Evolutionary conservation across 2,888 invertebrate genomes (phyloP).

Genomic region (Sepiola atlantica): DNA sequence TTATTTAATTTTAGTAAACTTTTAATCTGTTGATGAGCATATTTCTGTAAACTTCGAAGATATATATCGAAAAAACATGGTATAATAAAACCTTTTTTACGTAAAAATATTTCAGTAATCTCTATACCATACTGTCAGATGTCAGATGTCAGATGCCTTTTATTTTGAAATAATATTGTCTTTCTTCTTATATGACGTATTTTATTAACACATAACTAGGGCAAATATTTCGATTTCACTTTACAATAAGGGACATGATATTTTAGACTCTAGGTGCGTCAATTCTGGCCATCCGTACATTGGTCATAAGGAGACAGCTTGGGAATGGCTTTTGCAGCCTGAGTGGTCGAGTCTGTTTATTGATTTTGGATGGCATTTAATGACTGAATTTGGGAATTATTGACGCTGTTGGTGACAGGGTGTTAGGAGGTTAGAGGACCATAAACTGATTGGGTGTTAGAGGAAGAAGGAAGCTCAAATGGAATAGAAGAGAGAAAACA

Average conservation of each 20-base stretch:
- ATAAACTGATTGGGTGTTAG: constrained; percentile 9
- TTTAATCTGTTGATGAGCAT: too few relatives aligned
- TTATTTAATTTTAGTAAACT: too few relatives aligned
- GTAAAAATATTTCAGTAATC: too few relatives aligned
- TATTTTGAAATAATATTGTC: too few relatives aligned
- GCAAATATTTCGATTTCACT: too few relatives aligned
- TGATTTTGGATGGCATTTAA: constrained; percentile 19
- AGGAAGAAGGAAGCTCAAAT: not conserved
- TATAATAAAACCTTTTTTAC: too few relatives aligned
- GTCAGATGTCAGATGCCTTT: too few relatives aligned
- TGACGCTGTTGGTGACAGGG: constrained; percentile 13
- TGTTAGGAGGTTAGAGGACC: not conserved
- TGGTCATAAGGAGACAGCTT: not conserved
- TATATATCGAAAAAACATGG: too few relatives aligned
- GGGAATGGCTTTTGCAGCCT: not conserved
- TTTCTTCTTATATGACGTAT: too few relatives aligned
- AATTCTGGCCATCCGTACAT: not conserved
- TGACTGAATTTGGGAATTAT: not conserved
- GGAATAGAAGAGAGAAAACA: not conserved
- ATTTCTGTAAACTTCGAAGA: too few relatives aligned
- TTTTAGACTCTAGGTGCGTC: not conserved
- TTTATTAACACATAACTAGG: too few relatives aligned
- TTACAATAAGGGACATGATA: not conserved
- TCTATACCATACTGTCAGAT: too few relatives aligned
- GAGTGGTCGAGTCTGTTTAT: constrained; percentile 2